Conservation (phyloP, 2,113 vertebrate species). For the Aspidoscelis tigris region DNA sequence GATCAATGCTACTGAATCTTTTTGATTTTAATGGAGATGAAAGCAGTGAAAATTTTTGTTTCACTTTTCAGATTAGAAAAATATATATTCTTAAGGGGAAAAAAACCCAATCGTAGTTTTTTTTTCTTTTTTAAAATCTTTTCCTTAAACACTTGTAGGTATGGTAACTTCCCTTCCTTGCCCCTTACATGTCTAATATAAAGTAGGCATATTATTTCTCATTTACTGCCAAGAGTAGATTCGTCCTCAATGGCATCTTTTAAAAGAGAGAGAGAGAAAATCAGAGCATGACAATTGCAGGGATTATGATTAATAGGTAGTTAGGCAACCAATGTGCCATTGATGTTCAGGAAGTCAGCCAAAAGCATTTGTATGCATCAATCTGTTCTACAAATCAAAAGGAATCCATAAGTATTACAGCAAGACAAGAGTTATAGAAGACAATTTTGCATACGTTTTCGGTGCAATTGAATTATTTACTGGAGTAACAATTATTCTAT, state of each 20-base stretch:
- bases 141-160: not conserved
- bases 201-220: not conserved
- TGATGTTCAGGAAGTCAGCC: conserved; percentile 7
- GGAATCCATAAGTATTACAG: not conserved
- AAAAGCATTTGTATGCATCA: not conserved
- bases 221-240: not conserved
- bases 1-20: not conserved
- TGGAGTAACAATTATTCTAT: not conserved
- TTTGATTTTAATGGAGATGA: not conserved
- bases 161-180: not conserved
- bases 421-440: not conserved
- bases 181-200: not conserved
- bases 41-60: not conserved
- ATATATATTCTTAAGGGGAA: not conserved
- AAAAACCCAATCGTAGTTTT: not conserved
- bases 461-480: not conserved
- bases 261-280: conserved; percentile 13
- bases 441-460: not conserved
- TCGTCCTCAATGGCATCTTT: not conserved
- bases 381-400: not conserved
- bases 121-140: not conserved
- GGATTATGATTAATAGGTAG: conserved; percentile 19
- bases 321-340: conserved; percentile 16
- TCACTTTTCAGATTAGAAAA: not conserved
- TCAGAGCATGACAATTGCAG: conserved; percentile 8